Evolutionary conservation across 1,140 invertebrate genomes (phyloP), one percentile per base, ranked within the genome.

Genomic region (Brachionus manjavacas): DNA sequence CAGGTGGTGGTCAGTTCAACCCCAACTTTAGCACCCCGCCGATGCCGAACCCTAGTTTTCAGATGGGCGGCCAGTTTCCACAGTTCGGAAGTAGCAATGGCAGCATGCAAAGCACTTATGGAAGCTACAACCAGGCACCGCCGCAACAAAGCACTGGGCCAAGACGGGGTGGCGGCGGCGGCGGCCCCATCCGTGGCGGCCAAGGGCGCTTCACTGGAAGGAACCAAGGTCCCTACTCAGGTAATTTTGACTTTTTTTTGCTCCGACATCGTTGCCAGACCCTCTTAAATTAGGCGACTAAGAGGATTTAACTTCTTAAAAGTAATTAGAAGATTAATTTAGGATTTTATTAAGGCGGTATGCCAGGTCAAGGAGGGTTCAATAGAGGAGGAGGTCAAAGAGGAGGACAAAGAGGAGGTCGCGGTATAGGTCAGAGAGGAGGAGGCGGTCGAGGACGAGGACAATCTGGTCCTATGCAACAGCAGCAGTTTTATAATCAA

Each of bases 201-300:
- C 72, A 76, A 6, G 72, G 72, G 0, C 49, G 79, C 4, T 81
- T 64, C 31, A 31, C 25, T 0, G 41, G 41, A 9, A 41, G 79
- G 52, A 64, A 52, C 31, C 52, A 81, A 41, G 79, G 79, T 16
- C 79, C 79, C 12, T 81, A 81, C n/a, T 52, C 49, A 76, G 72
- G 72, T 76, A 76, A 76, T 14, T 49, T 49, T 3, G 3, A 8
- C 9, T 72, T 72, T 16, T 16, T n/a, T 3, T 20, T 0, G 3
- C 7, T 0, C 0, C 4, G 20, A 8, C n/a, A 1, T 9, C 11
- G 9, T 60, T 16, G 20, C 7, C 35, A 23, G 16, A 72, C 9
- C 31, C 35, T 41, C 39, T 20, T 72, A 16, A 20, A 16, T 20
- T 39, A 20, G 39, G 68, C n/a, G 39, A 72, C 3, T 20, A 20